Evolutionary conservation across 1,140 invertebrate genomes (phyloP), one percentile per base, ranked within the genome.

Genomic region (Papilio aristodemus): DNA sequence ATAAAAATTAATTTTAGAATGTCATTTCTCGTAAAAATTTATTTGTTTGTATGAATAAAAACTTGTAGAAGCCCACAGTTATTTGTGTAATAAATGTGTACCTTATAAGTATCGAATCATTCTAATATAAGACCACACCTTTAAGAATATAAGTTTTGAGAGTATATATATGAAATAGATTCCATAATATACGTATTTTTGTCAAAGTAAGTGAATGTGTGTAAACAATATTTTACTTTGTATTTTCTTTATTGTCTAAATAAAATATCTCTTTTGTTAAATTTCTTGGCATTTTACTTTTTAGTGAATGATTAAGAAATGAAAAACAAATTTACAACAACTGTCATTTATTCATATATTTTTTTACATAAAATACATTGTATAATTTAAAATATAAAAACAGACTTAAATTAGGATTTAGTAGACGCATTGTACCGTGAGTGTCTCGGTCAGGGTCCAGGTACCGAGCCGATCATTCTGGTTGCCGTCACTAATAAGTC

Each of bases 241-340:
- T 88, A 87, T 89, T 90, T 90, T 87, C 78, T 88, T 83, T 89
- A 86, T 86, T 86, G 76, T 87, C 84, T 83, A 72, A 91, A 88
- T 90, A 90, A 88, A 88, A 81, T 88, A 80, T 89, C 84, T 88
- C 82, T 89, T n/a, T 86, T 89, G 73, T 88, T 88, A 76, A 72
- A 71, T 72, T 66, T 71, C 66, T 46, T 41, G 37, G 64, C 62
- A 58, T 83, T 87, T 89, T 38, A 80, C 79, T 87, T 71, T 5
- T 14, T n/a, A 39, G 4, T 19, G 14, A n/a, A n/a, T 41, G 58
- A 19, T 60, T 10, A 37, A n/a, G 0, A 76, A 82, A 78, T 79
- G 22, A 84, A 81, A 84, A 67, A 69, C 69, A 11, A 41, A 69
- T 77, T 54, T 78, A 84, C 82, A 83, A 75, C 78, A 69, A 77